These are phyloP conservation scores for Podiceps cristatus DNA, from an alignment of 2,113 vertebrate species.

Conservation along the genomic window DNA sequence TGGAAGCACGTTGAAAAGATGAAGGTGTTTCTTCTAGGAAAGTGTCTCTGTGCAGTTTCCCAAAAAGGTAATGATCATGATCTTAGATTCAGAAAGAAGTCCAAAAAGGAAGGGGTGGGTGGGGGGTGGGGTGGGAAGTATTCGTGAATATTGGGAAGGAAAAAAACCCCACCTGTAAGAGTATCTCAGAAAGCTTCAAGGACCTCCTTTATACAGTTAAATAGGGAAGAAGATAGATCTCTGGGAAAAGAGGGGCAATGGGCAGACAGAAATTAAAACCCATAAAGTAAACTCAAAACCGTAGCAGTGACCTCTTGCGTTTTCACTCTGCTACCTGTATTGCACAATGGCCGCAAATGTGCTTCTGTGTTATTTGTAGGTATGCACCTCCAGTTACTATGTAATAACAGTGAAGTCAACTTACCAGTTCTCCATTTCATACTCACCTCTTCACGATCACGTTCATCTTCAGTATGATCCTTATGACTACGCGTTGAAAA, in stretches of 20 bases:
- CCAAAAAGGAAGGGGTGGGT: too few species aligned
- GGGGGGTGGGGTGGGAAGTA: background rate
- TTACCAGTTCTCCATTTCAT: background rate
- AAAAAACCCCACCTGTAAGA: background rate
- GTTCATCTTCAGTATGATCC: constrained; percentile 61
- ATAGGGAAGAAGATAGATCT: background rate
- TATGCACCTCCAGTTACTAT: rapidly evolving
- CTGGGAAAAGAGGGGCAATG: background rate
- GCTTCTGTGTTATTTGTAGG: background rate
- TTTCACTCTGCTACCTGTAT: background rate
- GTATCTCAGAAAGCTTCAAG: background rate
- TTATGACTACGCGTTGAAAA: constrained; percentile 35
- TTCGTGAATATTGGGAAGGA: background rate
- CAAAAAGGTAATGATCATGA: background rate
- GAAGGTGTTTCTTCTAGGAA: background rate
- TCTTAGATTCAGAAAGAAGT: background rate
- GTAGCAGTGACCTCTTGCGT: background rate
- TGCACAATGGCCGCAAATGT: rapidly evolving
- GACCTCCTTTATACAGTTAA: background rate
- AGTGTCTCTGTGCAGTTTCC: background rate
- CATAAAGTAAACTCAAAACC: background rate
- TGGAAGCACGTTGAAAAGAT: background rate
- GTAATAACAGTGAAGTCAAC: background rate
- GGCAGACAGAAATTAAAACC: background rate
- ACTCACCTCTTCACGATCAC: constrained; percentile 75